Percentiles rank a stretch among this genome's conserved stretches.
Evolutionary conservation across 2,113 vertebrate species (phyloP).

Genomic region (Perca schrenkii): DNA sequence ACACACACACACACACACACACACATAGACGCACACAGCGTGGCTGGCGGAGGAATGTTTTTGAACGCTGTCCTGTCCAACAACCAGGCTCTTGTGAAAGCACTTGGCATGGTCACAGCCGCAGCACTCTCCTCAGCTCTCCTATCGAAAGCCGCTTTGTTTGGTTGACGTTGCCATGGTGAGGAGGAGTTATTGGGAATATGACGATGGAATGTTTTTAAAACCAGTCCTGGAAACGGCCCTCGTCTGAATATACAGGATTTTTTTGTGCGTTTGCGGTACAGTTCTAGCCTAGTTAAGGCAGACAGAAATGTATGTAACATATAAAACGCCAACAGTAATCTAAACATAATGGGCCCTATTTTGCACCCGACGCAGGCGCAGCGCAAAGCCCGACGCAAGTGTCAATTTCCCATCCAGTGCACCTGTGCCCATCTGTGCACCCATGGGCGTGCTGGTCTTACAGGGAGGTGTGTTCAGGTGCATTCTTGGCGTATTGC

Average conservation of each 20-base stretch:
- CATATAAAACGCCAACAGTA: not conserved
- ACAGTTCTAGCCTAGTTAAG: not conserved
- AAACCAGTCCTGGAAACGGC: constrained; percentile 15
- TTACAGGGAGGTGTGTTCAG: no score
- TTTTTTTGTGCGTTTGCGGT: constrained; percentile 11
- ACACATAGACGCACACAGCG: constrained; percentile 1
- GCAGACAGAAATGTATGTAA: not conserved
- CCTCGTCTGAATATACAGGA: constrained; percentile 26
- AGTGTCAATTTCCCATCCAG: no score
- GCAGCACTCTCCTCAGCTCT: constrained; percentile 42
- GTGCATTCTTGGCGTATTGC: no score
- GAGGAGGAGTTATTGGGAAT: constrained; percentile 42
- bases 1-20: constrained; percentile 9
- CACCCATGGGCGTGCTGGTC: no score
- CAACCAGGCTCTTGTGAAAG: constrained; percentile 74
- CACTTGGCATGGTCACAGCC: constrained; percentile 65
- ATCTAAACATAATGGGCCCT: not conserved
- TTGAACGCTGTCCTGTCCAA: constrained; percentile 60
- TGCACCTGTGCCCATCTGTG: no score
- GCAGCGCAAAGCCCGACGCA: no score
- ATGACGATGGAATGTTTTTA: constrained; percentile 55
- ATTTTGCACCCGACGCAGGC: no score
- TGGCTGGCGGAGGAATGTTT: constrained; percentile 70
- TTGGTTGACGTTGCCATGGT: constrained; percentile 56
- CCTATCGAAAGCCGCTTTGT: constrained; percentile 65